Evolutionary conservation across 2,888 invertebrate genomes (phyloP).

Genomic region (Galerucella pusilla): DNA sequence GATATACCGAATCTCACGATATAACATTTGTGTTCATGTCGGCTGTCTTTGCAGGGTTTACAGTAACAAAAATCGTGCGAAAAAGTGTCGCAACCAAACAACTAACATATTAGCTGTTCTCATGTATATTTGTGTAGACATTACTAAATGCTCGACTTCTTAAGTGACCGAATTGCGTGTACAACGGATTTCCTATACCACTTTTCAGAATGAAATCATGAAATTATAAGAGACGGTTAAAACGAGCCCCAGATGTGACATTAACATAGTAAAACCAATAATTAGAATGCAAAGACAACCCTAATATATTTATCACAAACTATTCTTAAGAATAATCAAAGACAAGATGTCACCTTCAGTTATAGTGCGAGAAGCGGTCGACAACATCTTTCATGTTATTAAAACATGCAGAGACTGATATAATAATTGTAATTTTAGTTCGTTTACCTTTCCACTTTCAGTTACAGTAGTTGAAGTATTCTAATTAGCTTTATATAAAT

Average conservation of each 20-base stretch:
- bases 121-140: conserved; percentile 5
- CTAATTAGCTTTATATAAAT: no score
- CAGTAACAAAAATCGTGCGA: conserved; percentile 5
- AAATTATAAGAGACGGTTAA: neutral
- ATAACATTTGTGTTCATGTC: neutral
- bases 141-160: conserved; percentile 2
- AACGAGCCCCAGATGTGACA: neutral
- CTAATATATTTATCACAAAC: no score
- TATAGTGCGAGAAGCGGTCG: no score
- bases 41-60: conserved; percentile 1
- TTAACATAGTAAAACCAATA: neutral
- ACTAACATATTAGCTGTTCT: conserved; percentile 1
- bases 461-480: no score
- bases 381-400: no score
- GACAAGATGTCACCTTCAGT: no score
- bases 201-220: neutral
- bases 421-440: no score
- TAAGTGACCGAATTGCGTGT: neutral
- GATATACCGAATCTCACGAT: conserved; percentile 13
- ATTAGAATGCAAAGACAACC: no score
- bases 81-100: conserved; percentile 4
- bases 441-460: no score
- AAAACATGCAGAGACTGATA: no score
- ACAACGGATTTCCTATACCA: neutral
- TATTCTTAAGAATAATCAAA: no score